Evolutionary conservation across 2,113 vertebrate species (phyloP).

Genomic region (Corythoichthys haematopterus): DNA sequence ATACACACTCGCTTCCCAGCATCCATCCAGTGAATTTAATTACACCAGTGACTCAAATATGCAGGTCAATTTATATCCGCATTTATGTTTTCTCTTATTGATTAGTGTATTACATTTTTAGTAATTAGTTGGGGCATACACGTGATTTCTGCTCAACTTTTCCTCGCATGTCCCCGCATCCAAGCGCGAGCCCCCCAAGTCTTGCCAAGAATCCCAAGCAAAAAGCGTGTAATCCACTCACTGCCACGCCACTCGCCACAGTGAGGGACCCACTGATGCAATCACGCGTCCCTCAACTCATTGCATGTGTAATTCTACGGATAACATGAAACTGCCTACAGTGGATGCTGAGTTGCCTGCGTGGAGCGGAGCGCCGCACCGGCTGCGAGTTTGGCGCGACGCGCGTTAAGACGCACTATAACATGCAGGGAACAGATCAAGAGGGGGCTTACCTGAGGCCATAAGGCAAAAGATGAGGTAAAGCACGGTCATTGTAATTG

Average conservation of each 20-base stretch:
- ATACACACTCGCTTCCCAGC: neutral
- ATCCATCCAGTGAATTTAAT: neutral
- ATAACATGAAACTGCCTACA: no score
- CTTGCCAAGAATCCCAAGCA: neutral
- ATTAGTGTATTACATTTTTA: neutral
- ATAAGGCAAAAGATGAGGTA: conserved; percentile 69
- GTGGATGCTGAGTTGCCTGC: neutral
- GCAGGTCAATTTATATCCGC: neutral
- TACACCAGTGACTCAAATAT: no score
- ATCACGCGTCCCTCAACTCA: neutral
- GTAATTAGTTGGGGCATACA: neutral
- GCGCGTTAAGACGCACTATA: conserved; percentile 5
- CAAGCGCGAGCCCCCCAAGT: neutral
- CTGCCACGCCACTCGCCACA: neutral
- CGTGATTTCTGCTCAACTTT: neutral
- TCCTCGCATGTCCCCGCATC: neutral
- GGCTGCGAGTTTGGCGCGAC: conserved; percentile 61
- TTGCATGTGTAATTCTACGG: neutral
- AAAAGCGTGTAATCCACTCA: neutral
- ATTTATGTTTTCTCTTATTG: neutral
- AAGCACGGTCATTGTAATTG: conserved; percentile 56
- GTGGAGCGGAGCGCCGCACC: conserved; percentile 11
- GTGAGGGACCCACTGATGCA: neutral
- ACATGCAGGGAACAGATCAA: conserved; percentile 9
- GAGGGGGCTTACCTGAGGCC: conserved; percentile 67